These are phyloP conservation scores for Polydrusus tereticollis DNA, from an alignment of 2,888 invertebrate species.

Conservation along the genomic window DNA sequence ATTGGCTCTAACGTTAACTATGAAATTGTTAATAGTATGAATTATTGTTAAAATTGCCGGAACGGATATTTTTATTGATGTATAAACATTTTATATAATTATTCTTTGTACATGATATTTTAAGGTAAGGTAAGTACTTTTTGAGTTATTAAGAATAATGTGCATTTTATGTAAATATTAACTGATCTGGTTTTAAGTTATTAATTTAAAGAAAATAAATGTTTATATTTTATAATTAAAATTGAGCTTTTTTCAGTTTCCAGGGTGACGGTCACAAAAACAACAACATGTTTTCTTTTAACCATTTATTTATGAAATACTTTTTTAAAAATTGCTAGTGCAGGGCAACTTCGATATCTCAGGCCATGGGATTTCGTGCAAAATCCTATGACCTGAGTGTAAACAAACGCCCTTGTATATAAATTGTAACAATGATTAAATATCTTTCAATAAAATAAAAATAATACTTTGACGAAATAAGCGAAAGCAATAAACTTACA, in stretches of 20 bases:
- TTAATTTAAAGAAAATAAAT: conserved; percentile 22
- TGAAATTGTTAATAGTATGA: neutral
- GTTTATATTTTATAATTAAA: conserved; percentile 34
- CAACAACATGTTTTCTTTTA: neutral
- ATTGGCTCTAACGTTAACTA: too few relatives aligned
- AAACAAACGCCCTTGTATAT: too few relatives aligned
- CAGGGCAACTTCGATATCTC: too few relatives aligned
- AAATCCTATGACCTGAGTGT: too few relatives aligned
- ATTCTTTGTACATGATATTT: neutral
- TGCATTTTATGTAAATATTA: conserved; percentile 32
- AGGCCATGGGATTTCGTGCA: too few relatives aligned
- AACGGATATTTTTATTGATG: neutral
- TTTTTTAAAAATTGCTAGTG: conserved; percentile 19
- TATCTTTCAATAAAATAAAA: conserved; percentile 39
- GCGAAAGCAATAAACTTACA: conserved; percentile 34
- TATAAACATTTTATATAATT: neutral
- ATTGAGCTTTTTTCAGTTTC: neutral
- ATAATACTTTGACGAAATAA: conserved; percentile 38
- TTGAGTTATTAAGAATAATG: neutral
- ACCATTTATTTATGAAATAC: conserved; percentile 16
- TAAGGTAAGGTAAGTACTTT: neutral
- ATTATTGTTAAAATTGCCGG: neutral
- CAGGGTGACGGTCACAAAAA: too few relatives aligned
- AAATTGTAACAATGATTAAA: conserved; percentile 43
- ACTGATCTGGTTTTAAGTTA: conserved; percentile 37